Conservation (phyloP, 2,113 vertebrate species). For the Apteryx owenii region DNA sequence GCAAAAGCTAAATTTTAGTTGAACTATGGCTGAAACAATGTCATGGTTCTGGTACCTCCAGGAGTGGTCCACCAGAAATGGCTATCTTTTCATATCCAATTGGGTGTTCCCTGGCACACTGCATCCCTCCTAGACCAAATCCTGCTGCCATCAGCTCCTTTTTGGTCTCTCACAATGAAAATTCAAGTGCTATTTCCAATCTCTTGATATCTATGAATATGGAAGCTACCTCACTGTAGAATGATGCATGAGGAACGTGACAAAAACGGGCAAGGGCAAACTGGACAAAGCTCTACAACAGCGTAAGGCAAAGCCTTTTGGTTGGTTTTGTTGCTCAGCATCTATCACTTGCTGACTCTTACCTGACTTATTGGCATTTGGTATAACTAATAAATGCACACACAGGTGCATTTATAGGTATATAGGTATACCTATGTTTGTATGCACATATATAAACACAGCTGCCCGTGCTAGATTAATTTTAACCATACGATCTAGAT, state of each 20-base stretch:
- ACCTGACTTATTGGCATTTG: background rate
- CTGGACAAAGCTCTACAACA: background rate
- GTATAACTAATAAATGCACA: background rate
- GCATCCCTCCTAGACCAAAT: background rate
- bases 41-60: background rate
- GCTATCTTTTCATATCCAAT: background rate
- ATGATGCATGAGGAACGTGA: background rate
- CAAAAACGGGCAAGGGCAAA: background rate
- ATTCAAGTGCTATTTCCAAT: background rate
- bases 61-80: background rate
- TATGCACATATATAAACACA: background rate
- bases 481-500: background rate
- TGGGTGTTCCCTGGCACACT: background rate
- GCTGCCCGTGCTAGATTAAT: background rate
- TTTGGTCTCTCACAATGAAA: background rate
- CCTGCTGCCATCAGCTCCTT: background rate
- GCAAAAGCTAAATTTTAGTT: background rate
- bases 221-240: background rate
- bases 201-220: background rate
- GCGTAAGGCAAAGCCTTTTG: background rate
- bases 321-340: background rate
- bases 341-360: background rate
- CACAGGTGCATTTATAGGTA: background rate
- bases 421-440: background rate
- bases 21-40: background rate